Evolutionary conservation across 2,797 vertebrate genomes (phyloP), one percentile per base, ranked within the genome.

Genomic region (Amazonetta brasiliensis): DNA sequence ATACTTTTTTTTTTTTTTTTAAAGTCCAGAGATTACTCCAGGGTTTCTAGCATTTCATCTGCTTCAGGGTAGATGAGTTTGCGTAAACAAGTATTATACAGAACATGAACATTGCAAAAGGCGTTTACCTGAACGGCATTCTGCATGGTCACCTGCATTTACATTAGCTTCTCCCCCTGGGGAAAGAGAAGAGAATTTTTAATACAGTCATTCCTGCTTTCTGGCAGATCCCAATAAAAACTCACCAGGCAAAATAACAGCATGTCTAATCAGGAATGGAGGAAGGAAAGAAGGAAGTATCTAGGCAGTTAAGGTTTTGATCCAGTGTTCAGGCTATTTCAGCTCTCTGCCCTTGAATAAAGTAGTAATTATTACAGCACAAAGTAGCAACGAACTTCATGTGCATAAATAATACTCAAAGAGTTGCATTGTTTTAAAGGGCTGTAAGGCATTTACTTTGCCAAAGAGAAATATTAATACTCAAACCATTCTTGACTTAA

Each of bases 111-210:
- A 73, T n/a, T 83, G 84, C 44, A 73, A 63, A 87, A 72, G 62
- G 35, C 30, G 85, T 94, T 97, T 98, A 98, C 98, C 96, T 98
- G 98, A 97, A 98, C 92, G 84, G 97, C 95, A 97, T 98, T 97
- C 93, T 98, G 97, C 98, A 98, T 98, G 93, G 93, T 95, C 92
- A 92, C 58, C 43, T 92, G 89, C 60, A 71, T 68, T 93, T 92
- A 96, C 92, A 89, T 93, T 52, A 93, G 88, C 67, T 72, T 92
- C 46, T 79, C 56, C 48, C 82, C 80, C 97, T 98, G 63, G 43
- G 63, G 84, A 97, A 76, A 94, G 55, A 97, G 25, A 58, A 87
- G 44, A 95, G n/a, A 48, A 60, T 91, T 90, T 93, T 93, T 80
- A 83, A 80, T 52, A 66, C 4, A 44, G 39, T n/a, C 56, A 28